Evolutionary conservation across 2,797 vertebrate genomes (phyloP).

Genomic region (Hippopotamyrus pictus): DNA sequence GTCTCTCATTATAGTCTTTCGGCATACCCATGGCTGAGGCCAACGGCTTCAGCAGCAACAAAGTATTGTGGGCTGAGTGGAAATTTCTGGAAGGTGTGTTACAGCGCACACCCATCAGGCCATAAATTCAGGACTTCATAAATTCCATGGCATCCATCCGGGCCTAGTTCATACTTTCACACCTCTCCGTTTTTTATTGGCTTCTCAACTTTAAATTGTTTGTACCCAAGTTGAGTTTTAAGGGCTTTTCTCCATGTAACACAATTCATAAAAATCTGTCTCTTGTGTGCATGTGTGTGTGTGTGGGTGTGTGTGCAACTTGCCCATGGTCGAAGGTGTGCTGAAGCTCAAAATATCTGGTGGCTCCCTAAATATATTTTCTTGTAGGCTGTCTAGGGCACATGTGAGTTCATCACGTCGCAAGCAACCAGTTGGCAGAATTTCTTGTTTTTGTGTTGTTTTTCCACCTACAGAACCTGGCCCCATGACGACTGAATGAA

Average conservation of each 20-base stretch:
- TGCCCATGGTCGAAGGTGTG: not conserved
- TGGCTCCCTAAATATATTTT: not conserved
- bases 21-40: not conserved
- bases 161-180: not conserved
- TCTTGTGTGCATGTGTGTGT: conserved; percentile 2
- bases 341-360: not conserved
- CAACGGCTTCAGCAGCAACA: conserved; percentile 25
- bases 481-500: not conserved
- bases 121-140: not conserved
- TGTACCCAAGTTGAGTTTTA: not conserved
- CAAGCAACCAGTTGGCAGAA: not conserved
- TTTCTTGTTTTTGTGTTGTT: not conserved
- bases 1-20: not conserved
- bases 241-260: not conserved
- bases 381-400: not conserved
- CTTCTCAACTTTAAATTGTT: not conserved
- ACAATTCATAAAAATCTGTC: not conserved
- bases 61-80: not conserved
- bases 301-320: not conserved
- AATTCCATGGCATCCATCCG: not conserved
- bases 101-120: not conserved
- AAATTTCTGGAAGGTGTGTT: conserved; percentile 13
- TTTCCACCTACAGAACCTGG: not conserved
- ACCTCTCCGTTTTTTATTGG: not conserved
- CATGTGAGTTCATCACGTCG: not conserved